Conservation (phyloP, 2,888 invertebrate genomes). For the Leucophenga maculata region DNA sequence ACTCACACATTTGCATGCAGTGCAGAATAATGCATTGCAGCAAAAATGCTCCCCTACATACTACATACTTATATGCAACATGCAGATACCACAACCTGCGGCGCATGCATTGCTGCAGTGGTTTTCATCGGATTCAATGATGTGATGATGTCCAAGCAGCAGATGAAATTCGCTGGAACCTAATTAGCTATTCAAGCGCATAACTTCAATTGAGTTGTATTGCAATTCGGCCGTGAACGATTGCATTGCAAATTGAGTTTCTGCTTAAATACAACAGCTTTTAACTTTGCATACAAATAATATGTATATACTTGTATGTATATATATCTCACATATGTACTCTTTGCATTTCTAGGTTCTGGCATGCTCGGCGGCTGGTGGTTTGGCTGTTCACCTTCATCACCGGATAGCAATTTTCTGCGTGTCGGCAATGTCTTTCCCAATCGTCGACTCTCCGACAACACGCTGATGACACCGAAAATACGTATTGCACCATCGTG, state of each 20-base stretch:
- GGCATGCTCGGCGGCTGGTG: constrained; percentile 85
- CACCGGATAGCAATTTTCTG: constrained; percentile 89
- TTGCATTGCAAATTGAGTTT: no score
- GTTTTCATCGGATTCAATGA: no score
- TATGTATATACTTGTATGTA: neutral
- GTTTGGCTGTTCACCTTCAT: constrained; percentile 87
- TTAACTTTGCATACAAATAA: neutral
- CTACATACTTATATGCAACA: neutral
- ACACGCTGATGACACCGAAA: constrained; percentile 92
- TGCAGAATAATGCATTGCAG: neutral
- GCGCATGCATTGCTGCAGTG: no score
- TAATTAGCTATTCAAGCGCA: neutral
- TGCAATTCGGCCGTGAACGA: no score
- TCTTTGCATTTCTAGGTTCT: constrained; percentile 70
- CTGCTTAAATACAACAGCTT: neutral
- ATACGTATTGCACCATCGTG: constrained; percentile 91
- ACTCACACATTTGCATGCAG: no score
- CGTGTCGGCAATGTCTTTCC: constrained; percentile 87
- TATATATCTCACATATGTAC: no score
- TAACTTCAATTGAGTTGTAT: neutral
- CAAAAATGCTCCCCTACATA: neutral
- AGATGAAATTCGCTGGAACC: neutral
- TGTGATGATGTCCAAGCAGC: no score
- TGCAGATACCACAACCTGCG: no score
- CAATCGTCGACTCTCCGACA: constrained; percentile 90